Percentiles rank a stretch among this genome's conserved stretches.
phyloP scores from a whole-genome alignment of 2,113 vertebrate genomes.

The Monarcha castaneiventris region DNA sequence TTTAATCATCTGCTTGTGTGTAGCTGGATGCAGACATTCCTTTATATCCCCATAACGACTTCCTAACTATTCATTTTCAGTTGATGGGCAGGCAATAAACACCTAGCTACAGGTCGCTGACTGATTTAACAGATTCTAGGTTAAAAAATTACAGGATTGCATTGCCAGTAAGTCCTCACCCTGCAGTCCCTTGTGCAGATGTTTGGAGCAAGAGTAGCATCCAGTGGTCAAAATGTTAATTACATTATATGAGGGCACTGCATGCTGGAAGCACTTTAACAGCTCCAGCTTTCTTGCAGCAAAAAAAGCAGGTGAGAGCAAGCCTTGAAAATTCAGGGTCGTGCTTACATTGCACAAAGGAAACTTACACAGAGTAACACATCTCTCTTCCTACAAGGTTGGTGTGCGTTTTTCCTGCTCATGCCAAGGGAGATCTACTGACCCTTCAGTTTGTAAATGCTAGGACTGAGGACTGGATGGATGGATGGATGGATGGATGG shows the following conservation, averaged over 20 bases:
- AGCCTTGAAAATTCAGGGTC: neutral
- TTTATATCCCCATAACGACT: neutral
- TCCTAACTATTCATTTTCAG: neutral
- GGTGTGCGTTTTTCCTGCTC: neutral
- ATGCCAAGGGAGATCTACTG: neutral
- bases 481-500: neutral
- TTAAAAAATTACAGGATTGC: neutral
- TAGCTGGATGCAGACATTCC: neutral
- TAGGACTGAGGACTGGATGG: neutral
- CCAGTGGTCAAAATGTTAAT: conserved; percentile 64
- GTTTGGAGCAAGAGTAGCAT: conserved; percentile 62
- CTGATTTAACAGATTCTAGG: neutral
- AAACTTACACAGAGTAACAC: neutral
- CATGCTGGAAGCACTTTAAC: neutral
- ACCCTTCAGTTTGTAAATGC: neutral
- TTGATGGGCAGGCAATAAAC: neutral
- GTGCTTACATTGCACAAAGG: neutral
- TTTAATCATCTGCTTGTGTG: neutral
- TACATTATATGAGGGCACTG: neutral
- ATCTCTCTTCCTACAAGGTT: neutral
- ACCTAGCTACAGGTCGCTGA: neutral
- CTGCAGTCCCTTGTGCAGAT: neutral
- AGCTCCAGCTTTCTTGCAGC: neutral
- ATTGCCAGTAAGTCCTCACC: neutral
- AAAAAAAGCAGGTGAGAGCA: neutral